Conservation (phyloP, 1,140 invertebrate genomes). For the Drosophila orosa region DNA sequence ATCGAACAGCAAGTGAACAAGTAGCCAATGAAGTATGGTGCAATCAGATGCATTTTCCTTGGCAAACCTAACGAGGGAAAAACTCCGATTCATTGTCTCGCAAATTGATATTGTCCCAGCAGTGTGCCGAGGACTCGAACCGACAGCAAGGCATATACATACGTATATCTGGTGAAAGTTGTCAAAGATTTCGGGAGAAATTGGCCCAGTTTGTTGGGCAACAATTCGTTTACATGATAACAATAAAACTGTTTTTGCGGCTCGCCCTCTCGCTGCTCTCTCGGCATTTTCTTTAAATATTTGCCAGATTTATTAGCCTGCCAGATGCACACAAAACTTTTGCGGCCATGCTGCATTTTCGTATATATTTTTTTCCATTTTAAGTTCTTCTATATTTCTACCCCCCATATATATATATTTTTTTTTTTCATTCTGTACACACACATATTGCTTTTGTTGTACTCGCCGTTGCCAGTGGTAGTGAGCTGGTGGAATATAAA, state of each 20-base stretch:
- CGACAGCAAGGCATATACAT: conserved; percentile 4
- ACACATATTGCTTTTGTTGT: conserved; percentile 31
- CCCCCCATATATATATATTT: conserved; percentile 17
- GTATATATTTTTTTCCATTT: conserved; percentile 51
- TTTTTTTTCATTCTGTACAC: not conserved
- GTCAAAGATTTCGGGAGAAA: conserved; percentile 24
- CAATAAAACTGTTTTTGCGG: conserved; percentile 53
- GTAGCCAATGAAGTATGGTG: conserved; percentile 67
- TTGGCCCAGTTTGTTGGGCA: conserved; percentile 41
- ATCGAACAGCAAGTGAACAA: conserved; percentile 49
- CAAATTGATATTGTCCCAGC: conserved; percentile 72
- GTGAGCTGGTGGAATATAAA: conserved; percentile 55
- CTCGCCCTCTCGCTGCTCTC: conserved; percentile 3
- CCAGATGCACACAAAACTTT: conserved; percentile 45
- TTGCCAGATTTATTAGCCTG: conserved; percentile 57
- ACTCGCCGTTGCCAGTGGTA: conserved; percentile 16
- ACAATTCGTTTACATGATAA: conserved; percentile 62
- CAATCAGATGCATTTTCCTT: conserved; percentile 73
- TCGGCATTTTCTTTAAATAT: conserved; percentile 41
- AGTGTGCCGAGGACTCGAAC: not conserved
- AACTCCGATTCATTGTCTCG: conserved; percentile 62
- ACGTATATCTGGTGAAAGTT: conserved; percentile 4
- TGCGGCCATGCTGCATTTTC: conserved; percentile 49
- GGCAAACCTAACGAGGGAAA: conserved; percentile 56
- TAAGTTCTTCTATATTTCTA: conserved; percentile 35